These are phyloP conservation scores for Micropterix aruncella DNA, from an alignment of 2,888 invertebrate species.

Conservation along the genomic window DNA sequence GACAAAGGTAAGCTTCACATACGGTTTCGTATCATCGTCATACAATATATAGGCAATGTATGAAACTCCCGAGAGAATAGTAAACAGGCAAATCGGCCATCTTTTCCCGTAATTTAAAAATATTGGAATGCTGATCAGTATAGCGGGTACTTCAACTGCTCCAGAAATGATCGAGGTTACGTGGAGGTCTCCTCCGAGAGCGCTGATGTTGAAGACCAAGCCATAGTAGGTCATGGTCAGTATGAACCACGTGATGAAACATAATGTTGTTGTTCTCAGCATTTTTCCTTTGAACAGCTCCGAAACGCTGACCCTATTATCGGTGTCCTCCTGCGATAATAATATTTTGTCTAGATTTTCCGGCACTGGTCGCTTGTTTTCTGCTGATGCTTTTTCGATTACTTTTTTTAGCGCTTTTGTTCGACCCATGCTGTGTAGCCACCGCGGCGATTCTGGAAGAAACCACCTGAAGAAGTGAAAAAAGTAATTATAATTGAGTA, in stretches of 20 bases:
- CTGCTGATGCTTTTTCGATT: background rate
- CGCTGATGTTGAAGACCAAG: background rate
- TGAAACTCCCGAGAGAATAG: background rate
- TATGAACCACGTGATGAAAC: background rate
- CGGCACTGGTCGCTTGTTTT: background rate
- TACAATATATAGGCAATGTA: background rate
- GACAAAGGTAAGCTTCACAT: background rate
- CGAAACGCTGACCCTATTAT: background rate
- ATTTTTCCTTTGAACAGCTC: background rate
- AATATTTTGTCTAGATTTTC: background rate
- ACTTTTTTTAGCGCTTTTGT: background rate
- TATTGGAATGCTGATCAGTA: background rate
- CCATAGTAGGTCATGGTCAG: background rate
- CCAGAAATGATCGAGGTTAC: background rate
- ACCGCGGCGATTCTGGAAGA: background rate
- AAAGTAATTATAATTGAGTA: too few species aligned
- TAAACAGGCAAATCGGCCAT: background rate
- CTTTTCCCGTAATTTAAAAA: conserved; percentile 15
- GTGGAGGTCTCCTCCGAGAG: background rate
- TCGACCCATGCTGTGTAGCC: background rate
- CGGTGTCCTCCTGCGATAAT: background rate
- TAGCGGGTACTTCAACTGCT: background rate
- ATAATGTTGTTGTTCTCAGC: background rate
- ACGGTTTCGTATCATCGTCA: background rate
- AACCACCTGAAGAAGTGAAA: conserved; percentile 1